phyloP scores from a whole-genome alignment of 2,888 invertebrate genomes.

The Gandaritis pyraliata region DNA sequence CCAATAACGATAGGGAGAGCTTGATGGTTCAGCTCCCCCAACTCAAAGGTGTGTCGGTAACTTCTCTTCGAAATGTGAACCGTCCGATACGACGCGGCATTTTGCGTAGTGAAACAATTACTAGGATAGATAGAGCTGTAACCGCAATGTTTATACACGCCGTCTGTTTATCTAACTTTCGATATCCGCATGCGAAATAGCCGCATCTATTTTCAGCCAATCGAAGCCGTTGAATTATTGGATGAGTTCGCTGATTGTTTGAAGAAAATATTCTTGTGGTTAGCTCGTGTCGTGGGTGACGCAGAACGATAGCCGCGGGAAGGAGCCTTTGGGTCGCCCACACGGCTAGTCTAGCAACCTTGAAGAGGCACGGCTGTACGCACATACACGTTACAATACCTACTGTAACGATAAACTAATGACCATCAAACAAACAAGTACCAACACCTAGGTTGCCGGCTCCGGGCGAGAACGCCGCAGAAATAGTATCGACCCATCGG shows the following conservation, averaged over 20 bases:
- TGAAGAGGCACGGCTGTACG: constrained; percentile 48
- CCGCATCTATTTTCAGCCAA: constrained; percentile 55
- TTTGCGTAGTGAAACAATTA: constrained; percentile 21
- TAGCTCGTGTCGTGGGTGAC: constrained; percentile 36
- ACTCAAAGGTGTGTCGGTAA: constrained; percentile 78
- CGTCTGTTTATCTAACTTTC: constrained; percentile 48
- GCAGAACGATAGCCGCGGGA: constrained; percentile 32
- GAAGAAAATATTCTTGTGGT: constrained; percentile 35
- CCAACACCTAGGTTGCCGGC: constrained; percentile 32
- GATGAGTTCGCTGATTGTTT: constrained; percentile 31
- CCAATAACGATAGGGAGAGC: constrained; percentile 71
- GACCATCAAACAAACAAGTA: constrained; percentile 39
- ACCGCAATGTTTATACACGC: constrained; percentile 57
- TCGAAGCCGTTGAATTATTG: constrained; percentile 39
- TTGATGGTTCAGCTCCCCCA: constrained; percentile 80
- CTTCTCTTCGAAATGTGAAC: constrained; percentile 6
- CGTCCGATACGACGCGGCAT: constrained; percentile 18
- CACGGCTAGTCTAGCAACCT: constrained; percentile 50
- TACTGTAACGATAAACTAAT: constrained; percentile 46
- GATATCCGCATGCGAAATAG: constrained; percentile 52
- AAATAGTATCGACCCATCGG: constrained; percentile 78
- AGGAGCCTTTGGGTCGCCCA: constrained; percentile 48
- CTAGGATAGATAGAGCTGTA: neutral
- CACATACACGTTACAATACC: constrained; percentile 47
- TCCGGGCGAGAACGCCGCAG: constrained; percentile 71